Base-by-base conservation (phyloP, 2,888 invertebrate species). In the Stenichneumon culpator region DNA sequence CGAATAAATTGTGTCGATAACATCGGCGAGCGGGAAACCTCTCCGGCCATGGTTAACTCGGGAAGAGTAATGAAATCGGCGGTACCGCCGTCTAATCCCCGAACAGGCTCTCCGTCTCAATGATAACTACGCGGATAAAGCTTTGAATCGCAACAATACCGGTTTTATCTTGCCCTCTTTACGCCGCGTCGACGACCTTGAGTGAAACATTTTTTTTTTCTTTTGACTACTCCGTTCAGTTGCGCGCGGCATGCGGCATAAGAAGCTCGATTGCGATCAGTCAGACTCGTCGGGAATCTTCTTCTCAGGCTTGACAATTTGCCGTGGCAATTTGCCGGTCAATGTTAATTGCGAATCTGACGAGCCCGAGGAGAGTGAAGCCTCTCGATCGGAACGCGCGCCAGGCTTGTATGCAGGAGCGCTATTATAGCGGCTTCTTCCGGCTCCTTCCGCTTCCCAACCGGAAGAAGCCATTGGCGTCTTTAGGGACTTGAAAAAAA, bases 1-100 rank as follows among this genome's bases (percentile, higher is more conserved):
- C 72, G 65, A 79, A 73, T 79, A 73, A 79, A 72, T 79, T 73
- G 65, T 32, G 22, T 65, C 54, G 82, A 84, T 82, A 84, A 39
- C 54, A 84, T 81, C 80, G 63, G 44, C 54, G 16, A 11, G 32
- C 72, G 19, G 44, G 57, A 69, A 32, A 65, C 68, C 47, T 73
- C 25, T 73, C 36, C 25, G 57, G 44, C 52, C 9, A 32, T 25
- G 39, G 50, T 47, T 83, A 52, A 57, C 39, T 57, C 25, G 52
- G 47, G 19, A 70, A 72, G 70, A 39, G 75, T 69, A 77, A 78
- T 84, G 60, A 81, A 81, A 81, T 80, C 77, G 70, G 70, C 60
- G 39, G 44, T 63, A 57, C 47, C 70, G 68, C 44, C 16, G 72
- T 52, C 69, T 69, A 73, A 79, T 68, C 68, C 67, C 22, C 57